These are phyloP conservation scores for Zapus hudsonius DNA, from an alignment of 2,113 vertebrate species.

Conservation along the genomic window DNA sequence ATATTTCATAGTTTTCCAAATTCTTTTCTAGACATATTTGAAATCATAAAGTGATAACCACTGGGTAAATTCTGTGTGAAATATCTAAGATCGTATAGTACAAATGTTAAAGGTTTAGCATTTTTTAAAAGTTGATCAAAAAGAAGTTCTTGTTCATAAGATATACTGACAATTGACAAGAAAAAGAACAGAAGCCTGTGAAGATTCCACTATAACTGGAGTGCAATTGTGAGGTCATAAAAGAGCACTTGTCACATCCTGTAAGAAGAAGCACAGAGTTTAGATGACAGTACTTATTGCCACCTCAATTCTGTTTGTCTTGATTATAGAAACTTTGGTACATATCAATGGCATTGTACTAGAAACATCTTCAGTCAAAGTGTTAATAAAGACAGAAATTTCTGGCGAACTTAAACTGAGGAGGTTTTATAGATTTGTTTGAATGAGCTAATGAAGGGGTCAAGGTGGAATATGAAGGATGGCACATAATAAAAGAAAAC, in stretches of 20 bases:
- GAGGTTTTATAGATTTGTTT: neutral
- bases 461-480: neutral
- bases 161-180: too few species aligned
- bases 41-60: too few species aligned
- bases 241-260: neutral
- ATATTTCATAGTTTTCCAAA: too few species aligned
- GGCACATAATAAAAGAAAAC: neutral
- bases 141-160: too few species aligned
- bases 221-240: too few species aligned
- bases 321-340: neutral
- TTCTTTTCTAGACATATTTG: too few species aligned
- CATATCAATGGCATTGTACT: neutral
- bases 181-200: too few species aligned
- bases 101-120: too few species aligned
- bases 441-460: neutral
- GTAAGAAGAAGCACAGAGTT: neutral
- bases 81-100: too few species aligned
- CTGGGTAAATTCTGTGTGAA: too few species aligned
- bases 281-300: neutral
- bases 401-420: neutral
- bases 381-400: conserved; percentile 24
- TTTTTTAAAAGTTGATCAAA: too few species aligned
- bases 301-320: neutral
- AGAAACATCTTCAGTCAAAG: neutral
- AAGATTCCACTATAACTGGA: too few species aligned